phyloP scores from a whole-genome alignment of 2,888 invertebrate species.

The Aphrophora alni region DNA sequence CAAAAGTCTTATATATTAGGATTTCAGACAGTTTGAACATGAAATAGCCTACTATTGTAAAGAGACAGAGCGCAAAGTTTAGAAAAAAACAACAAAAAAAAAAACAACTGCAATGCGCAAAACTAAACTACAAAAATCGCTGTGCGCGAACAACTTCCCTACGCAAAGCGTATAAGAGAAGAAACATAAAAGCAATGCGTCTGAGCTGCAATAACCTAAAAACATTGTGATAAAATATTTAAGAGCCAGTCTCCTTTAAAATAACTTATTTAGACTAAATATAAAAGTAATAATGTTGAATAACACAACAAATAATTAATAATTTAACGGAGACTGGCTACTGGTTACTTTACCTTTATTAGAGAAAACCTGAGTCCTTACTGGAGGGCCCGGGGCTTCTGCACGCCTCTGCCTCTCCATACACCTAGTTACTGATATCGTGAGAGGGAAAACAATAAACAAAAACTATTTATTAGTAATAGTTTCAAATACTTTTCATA shows the following conservation, averaged over 20 bases:
- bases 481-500: constrained; percentile 10
- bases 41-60: background rate
- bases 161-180: constrained; percentile 40
- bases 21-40: background rate
- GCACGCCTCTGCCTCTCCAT: constrained; percentile 30
- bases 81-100: constrained; percentile 1
- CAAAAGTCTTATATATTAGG: background rate
- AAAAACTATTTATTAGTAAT: constrained; percentile 46
- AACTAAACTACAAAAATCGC: constrained; percentile 14
- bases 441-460: constrained; percentile 44
- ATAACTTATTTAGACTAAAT: background rate
- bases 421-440: constrained; percentile 35
- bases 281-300: background rate
- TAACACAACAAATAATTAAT: background rate
- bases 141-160: background rate
- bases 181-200: constrained; percentile 23
- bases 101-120: constrained; percentile 22
- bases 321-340: constrained; percentile 57
- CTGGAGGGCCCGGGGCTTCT: background rate
- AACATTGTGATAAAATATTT: constrained; percentile 31
- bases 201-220: constrained; percentile 41
- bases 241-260: constrained; percentile 47
- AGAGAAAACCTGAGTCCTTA: constrained; percentile 33
- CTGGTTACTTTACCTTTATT: constrained; percentile 60
- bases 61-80: constrained; percentile 31